These are phyloP conservation scores for Sus cebifrons DNA, from an alignment of 2,797 vertebrate species.

Conservation along the genomic window DNA sequence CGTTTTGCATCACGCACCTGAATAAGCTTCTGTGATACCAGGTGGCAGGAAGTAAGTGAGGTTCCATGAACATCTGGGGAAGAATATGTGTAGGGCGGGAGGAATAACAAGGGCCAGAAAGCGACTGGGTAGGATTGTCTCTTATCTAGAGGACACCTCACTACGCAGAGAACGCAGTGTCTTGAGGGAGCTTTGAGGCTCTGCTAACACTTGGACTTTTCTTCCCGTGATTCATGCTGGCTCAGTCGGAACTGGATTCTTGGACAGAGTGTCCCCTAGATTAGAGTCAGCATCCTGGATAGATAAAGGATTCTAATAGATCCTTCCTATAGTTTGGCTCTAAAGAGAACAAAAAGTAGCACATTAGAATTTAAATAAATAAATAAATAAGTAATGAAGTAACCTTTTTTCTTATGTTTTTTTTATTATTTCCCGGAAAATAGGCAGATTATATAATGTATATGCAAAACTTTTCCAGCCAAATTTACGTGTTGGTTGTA, in stretches of 20 bases:
- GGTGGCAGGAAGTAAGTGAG: neutral
- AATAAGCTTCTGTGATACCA: no score
- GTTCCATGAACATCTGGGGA: neutral
- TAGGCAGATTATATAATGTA: neutral
- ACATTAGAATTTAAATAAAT: neutral
- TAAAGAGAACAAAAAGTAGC: neutral
- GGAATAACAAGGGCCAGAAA: neutral
- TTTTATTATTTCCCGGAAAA: constrained; percentile 18
- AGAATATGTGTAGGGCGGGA: neutral
- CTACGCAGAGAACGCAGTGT: neutral
- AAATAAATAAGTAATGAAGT: no score
- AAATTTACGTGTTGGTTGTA: neutral
- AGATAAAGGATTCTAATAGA: neutral
- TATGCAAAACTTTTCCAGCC: neutral
- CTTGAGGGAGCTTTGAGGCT: neutral
- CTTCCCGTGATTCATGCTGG: neutral
- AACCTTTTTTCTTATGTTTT: neutral
- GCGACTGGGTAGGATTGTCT: neutral
- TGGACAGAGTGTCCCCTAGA: neutral
- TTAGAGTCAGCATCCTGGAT: neutral
- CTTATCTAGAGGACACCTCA: neutral
- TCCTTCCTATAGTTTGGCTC: neutral
- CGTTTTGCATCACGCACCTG: no score
- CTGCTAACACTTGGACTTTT: neutral
- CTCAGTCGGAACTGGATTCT: neutral